Evolutionary conservation across 2,888 invertebrate species (phyloP).

Genomic region (Opisthograptis luteolata): DNA sequence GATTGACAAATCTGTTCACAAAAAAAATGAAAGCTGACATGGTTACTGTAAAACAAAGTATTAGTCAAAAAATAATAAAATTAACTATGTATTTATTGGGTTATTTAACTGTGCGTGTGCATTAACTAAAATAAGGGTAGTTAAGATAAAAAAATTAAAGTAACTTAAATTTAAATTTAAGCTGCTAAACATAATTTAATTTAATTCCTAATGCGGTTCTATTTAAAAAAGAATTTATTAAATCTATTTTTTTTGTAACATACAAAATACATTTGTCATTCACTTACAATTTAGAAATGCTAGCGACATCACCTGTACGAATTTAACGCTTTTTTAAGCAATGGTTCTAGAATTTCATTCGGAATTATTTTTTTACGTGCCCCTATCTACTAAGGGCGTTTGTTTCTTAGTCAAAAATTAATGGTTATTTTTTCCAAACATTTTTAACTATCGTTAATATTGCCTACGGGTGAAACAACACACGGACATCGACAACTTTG

Average conservation of each 20-base stretch:
- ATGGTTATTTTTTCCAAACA: too few relatives aligned
- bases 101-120: constrained; percentile 76
- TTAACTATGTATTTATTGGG: constrained; percentile 58
- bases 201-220: constrained; percentile 52
- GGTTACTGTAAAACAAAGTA: constrained; percentile 48
- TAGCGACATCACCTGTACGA: constrained; percentile 2
- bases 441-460: too few relatives aligned
- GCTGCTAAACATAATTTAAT: constrained; percentile 71
- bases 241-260: constrained; percentile 35
- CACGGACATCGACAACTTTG: too few relatives aligned
- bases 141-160: constrained; percentile 68
- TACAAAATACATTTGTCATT: constrained; percentile 39
- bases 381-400: too few relatives aligned
- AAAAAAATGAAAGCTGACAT: constrained; percentile 41
- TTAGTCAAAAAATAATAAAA: constrained; percentile 56
- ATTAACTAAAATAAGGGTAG: constrained; percentile 67
- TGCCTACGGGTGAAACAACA: too few relatives aligned
- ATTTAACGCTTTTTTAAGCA: too few relatives aligned
- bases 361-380: too few relatives aligned
- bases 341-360: too few relatives aligned
- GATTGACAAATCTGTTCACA: constrained; percentile 40
- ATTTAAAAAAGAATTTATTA: constrained; percentile 23
- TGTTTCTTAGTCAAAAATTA: too few relatives aligned
- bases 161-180: constrained; percentile 73
- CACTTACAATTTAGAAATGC: constrained; percentile 24